A percentile compares a stretch with the other conserved stretches of the same genome.
Evolutionary conservation across 2,888 invertebrate genomes (phyloP).

Genomic region (Tipula vernalis): DNA sequence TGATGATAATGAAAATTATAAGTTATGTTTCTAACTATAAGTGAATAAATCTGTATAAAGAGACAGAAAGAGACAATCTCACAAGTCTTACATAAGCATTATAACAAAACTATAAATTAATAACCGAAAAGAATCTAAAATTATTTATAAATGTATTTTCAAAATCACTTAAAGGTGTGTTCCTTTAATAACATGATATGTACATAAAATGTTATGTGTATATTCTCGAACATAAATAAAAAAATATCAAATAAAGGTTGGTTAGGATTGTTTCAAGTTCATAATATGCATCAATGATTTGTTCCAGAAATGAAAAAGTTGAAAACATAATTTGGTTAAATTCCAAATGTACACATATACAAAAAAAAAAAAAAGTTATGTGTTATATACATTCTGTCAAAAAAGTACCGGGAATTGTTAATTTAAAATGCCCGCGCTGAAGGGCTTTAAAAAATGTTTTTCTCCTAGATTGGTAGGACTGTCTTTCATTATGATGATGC

Average conservation of each 20-base stretch:
- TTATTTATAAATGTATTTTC: background rate
- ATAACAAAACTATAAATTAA: background rate
- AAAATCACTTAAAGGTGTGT: background rate
- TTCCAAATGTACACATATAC: background rate
- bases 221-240: background rate
- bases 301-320: background rate
- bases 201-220: background rate
- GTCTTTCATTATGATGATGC: too few species aligned
- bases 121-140: background rate
- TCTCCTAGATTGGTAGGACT: too few species aligned
- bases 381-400: too few species aligned
- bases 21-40: background rate
- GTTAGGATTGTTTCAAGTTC: background rate
- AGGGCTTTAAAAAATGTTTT: too few species aligned
- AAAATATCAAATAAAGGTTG: background rate
- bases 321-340: background rate
- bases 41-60: background rate
- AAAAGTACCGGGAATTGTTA: too few species aligned
- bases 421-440: too few species aligned
- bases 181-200: background rate
- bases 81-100: background rate
- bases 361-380: background rate
- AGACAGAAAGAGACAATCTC: background rate
- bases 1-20: background rate
- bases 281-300: conserved; percentile 4